Evolutionary conservation across 2,113 vertebrate species (phyloP).

Genomic region (Rhinichthys klamathensis): DNA sequence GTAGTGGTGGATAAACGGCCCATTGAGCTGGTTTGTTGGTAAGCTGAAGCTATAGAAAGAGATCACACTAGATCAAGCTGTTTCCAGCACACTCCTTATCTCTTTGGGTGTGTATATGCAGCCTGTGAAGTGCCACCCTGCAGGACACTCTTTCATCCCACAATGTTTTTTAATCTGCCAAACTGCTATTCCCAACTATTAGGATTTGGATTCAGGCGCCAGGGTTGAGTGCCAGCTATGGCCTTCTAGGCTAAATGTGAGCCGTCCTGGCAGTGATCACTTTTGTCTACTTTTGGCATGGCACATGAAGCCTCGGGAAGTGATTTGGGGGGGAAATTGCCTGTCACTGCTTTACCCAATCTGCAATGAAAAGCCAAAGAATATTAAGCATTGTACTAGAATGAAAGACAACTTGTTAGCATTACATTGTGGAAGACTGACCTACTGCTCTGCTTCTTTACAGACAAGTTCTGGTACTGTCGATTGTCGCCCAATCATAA

Average conservation of each 20-base stretch:
- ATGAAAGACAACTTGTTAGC: background rate
- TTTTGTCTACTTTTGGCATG: slow-evolving; percentile 54
- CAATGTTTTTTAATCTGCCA: slow-evolving; percentile 43
- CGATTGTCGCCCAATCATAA: slow-evolving; percentile 98
- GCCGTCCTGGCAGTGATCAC: slow-evolving; percentile 53
- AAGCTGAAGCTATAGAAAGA: slow-evolving; percentile 23
- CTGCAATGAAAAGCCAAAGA: background rate
- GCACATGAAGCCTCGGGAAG: slow-evolving; percentile 25
- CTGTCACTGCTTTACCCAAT: slow-evolving; percentile 36
- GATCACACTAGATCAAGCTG: slow-evolving; percentile 13
- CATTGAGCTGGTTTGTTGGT: slow-evolving; percentile 1
- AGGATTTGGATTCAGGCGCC: slow-evolving; percentile 64
- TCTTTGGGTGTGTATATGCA: slow-evolving; percentile 1
- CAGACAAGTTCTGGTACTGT: slow-evolving; percentile 99
- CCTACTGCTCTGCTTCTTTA: slow-evolving; percentile 37
- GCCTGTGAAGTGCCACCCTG: slow-evolving; percentile 40
- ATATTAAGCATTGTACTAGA: background rate
- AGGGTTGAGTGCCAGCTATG: slow-evolving; percentile 53
- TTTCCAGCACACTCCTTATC: slow-evolving; percentile 20
- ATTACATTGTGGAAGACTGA: background rate
- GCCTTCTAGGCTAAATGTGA: slow-evolving; percentile 45
- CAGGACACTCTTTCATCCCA: slow-evolving; percentile 48
- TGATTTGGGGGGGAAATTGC: slow-evolving; percentile 39
- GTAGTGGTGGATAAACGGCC: slow-evolving; percentile 33
- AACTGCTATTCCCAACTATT: slow-evolving; percentile 72